Evolutionary conservation across 1,140 invertebrate species (phyloP), one percentile per base, ranked within the genome.

Genomic region (Bilobella aurantiaca): DNA sequence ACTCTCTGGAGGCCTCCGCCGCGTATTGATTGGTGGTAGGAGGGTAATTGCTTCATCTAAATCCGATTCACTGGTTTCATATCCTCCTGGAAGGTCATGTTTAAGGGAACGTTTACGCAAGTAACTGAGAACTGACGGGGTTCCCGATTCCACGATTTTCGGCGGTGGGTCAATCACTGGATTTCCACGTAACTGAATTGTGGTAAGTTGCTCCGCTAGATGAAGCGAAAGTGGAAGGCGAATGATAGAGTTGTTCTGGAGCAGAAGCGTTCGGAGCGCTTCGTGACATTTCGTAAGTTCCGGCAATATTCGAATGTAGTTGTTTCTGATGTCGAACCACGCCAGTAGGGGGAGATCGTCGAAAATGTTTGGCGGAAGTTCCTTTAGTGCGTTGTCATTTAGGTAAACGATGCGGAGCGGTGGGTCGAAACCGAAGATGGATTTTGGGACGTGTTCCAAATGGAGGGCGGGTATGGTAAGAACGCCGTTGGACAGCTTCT

Each of bases 261-360:
- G 62, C 21, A 66, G 32, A 25, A 66, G 27, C 1, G 63, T 59
- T 47, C 68, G 16, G 2, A 69, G 34, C 12, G 29, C 25, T 34
- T 23, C 14, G 59, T 69, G 68, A n/a, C 62, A 47, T 14, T 27
- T 56, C 31, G 59, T 28, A 21, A 69, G 23, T 34, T 57, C 63
- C 12, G 68, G 63, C 32, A 69, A 32, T 8, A 2, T 58, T 53
- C 30, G 1, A 1, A 69, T 30, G 21, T 49, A 46, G 34, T 69
- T 69, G 37, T 57, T 62, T n/a, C 68, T 31, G 3, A 69, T 29
- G 29, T 69, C 68, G 18, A 67, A 29, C 64, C 64, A 69, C 5
- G 64, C 68, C n/a, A 69, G 37, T 23, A 16, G 29, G 0, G 64
- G 64, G 3, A 69, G 61, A 29, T 63, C 61, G 53, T 69, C 64